Evolutionary conservation across 2,888 invertebrate genomes (phyloP), one percentile per base, ranked within the genome.

Genomic region (Lacanobia wlatinum): DNA sequence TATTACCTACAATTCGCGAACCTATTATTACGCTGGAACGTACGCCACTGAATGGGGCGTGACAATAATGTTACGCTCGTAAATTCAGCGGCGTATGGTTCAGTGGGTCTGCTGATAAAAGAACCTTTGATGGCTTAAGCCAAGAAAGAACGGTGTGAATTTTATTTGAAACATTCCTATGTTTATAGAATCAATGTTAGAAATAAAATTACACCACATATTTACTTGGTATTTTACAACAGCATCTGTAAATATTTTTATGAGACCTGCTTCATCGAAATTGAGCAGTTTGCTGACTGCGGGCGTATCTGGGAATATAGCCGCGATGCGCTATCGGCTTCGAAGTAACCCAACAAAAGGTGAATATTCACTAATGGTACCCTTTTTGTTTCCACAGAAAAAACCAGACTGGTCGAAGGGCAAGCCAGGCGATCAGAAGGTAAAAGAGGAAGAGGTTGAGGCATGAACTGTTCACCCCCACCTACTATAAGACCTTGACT

Each of bases 401-500:
- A 98, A 98, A 96, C 98, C 98, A 91, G 98, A 98, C 97, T 98
- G 98, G 98, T 98, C 98, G 94, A 98, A 98, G 97, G 97, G 97
- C 96, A 98, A 98, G 94, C 97, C 97, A 94, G 98, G 98, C 92
- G 98, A 98, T 96, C 98, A 98, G 98, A 98, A 98, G 97, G 98
- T 98, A 97, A 98, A 98, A 96, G 97, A 97, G 96, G 97, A 97
- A 95, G 97, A 97, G 94, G 97, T 97, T 95, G 98, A 98, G 97
- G 98, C 98, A 97, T 98, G 97, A 98, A 95, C 92, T 92, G 92
- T 93, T 87, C 87, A 89, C 90, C 87, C 88, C 88, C 87, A 91
- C 90, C 92, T 90, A 90, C 86, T 88, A 88, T 93, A 94, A 94
- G 94, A 93, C 92, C 93, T 91, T 87, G 88, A 86, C 62, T 86